A percentile compares a stretch with the other conserved stretches of the same genome.
Evolutionary conservation across 2,113 vertebrate genomes (phyloP).

Genomic region (Paraplagusia blochii): DNA sequence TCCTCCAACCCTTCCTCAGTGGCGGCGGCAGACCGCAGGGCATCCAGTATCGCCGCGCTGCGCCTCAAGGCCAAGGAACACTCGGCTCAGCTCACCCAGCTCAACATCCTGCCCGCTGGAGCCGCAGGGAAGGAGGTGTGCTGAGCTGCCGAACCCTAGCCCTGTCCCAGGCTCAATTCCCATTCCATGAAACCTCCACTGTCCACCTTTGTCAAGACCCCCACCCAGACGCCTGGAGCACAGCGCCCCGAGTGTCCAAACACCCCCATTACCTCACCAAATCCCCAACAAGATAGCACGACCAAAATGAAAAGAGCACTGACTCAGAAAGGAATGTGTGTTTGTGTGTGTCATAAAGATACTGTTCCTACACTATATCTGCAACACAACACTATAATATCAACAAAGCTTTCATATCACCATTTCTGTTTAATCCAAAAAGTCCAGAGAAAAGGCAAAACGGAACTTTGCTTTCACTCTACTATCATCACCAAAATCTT

Average conservation of each 20-base stretch:
- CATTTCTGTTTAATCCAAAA: too few species aligned
- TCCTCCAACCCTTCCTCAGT: constrained; percentile 69
- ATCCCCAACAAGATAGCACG: constrained; percentile 75
- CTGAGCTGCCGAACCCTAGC: constrained; percentile 75
- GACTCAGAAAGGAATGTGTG: constrained; percentile 54
- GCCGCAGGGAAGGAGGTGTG: constrained; percentile 96
- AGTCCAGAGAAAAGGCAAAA: too few species aligned
- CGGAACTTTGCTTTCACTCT: too few species aligned
- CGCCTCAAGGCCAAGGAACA: constrained; percentile 97
- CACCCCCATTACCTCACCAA: constrained; percentile 51
- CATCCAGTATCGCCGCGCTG: constrained; percentile 93
- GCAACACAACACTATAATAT: neutral
- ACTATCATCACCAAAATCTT: too few species aligned
- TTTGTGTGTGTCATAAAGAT: constrained; percentile 42
- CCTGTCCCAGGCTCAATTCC: constrained; percentile 38
- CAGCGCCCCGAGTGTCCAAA: constrained; percentile 39
- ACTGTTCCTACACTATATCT: constrained; percentile 15
- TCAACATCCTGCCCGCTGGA: constrained; percentile 92
- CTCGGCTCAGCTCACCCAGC: constrained; percentile 96
- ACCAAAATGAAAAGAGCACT: constrained; percentile 83
- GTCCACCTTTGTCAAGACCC: neutral
- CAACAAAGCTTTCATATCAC: too few species aligned
- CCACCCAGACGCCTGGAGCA: constrained; percentile 47
- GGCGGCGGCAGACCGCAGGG: constrained; percentile 86
- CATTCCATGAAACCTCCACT: constrained; percentile 35